Base-by-base conservation (phyloP, 2,888 invertebrate species). In the Sminthurinus aureus region DNA sequence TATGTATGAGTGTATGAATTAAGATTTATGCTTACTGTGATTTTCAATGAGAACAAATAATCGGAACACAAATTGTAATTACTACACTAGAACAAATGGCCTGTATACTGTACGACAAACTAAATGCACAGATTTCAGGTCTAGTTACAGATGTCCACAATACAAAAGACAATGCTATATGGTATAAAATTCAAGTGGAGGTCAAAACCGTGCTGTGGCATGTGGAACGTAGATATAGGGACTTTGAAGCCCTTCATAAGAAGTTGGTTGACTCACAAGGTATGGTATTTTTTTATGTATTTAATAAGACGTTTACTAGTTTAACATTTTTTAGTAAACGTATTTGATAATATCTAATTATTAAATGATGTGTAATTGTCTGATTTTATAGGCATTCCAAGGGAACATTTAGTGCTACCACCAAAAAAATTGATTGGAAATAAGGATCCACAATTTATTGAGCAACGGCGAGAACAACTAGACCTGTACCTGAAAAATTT, bases 341-440 rank as follows among this genome's bases (percentile, higher is more conserved):
- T 18, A 74, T 24, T 8, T 74, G 8, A n/a, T n/a, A n/a, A n/a
- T n/a, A n/a, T n/a, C n/a, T n/a, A n/a, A n/a, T n/a, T n/a, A n/a
- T n/a, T n/a, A n/a, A n/a, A n/a, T n/a, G 11, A 74, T 26, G 24
- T 74, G n/a, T 26, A 26, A 26, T n/a, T n/a, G n/a, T n/a, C n/a
- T n/a, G n/a, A n/a, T n/a, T n/a, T 20, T 67, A 15, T 20, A 88
- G 88, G 88, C 0, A 88, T 88, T 82, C 88, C 88, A 9, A 69
- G 87, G 22, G 87, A 87, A 67, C 87, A 87, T 83, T 83, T 88
- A 4, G 81, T 96, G 84, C 91, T 98, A 20, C 98, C 98, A 15
- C 97, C 97, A 0, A 98, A 99, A 91, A 98, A 97, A 91, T 92
- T 96, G 4, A 94, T 98, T 89, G 94, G 98, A 0, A 98, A 97